Conservation (phyloP, 1,140 invertebrate species). For the Bombus fervidus region DNA sequence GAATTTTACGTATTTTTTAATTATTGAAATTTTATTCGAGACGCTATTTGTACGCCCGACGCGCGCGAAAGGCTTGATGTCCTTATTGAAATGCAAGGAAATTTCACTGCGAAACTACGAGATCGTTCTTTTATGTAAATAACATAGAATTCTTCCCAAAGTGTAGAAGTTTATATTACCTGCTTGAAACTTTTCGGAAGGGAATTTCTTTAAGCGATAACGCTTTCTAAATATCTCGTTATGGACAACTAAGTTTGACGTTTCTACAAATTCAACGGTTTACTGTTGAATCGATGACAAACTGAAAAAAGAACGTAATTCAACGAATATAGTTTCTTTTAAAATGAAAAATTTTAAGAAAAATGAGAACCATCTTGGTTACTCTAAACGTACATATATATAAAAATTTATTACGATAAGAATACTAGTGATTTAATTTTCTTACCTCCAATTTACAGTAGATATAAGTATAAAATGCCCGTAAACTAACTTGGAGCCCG, state of each 20-base stretch:
- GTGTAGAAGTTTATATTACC: neutral
- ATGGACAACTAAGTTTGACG: neutral
- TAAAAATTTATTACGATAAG: no score
- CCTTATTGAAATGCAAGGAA: slow-evolving; percentile 1
- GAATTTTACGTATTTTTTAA: neutral
- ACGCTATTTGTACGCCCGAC: no score
- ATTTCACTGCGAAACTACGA: neutral
- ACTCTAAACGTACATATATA: no score
- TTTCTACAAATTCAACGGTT: neutral
- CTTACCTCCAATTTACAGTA: no score
- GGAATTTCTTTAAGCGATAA: neutral
- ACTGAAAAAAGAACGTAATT: neutral
- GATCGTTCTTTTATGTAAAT: slow-evolving; percentile 18
- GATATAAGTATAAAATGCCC: no score
- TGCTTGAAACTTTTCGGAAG: neutral
- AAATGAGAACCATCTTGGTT: no score
- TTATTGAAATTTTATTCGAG: neutral
- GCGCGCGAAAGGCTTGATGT: neutral
- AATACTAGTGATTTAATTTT: no score
- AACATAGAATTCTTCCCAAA: neutral
- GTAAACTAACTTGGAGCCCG: no score
- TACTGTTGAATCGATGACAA: neutral
- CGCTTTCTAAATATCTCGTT: neutral
- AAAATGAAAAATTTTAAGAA: no score
- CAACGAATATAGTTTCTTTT: neutral